Evolutionary conservation across 1,140 invertebrate genomes (phyloP).

Genomic region (Globodera rostochiensis): DNA sequence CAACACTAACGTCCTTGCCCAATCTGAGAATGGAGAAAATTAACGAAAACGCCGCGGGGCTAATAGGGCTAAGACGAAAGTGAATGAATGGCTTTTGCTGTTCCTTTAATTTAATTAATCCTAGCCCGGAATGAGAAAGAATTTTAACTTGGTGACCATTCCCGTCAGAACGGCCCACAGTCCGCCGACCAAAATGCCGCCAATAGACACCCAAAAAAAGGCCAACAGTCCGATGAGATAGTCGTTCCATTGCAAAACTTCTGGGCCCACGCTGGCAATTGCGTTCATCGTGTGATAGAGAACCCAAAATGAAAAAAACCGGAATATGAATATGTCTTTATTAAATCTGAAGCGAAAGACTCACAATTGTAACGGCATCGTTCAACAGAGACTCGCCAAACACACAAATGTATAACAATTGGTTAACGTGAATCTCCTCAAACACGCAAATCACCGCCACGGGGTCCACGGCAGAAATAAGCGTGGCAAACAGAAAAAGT

Average conservation of each 20-base stretch:
- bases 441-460: conserved; percentile 66
- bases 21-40: conserved; percentile 26
- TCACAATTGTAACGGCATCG: conserved; percentile 47
- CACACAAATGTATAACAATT: conserved; percentile 94
- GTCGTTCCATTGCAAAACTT: conserved; percentile 28
- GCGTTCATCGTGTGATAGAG: conserved; percentile 47
- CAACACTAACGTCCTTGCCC: conserved; percentile 29
- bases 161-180: conserved; percentile 89
- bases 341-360: conserved; percentile 3
- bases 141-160: conserved; percentile 43
- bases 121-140: not conserved
- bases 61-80: not conserved
- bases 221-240: conserved; percentile 69
- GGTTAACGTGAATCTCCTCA: conserved; percentile 69
- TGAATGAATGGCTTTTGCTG: conserved; percentile 8
- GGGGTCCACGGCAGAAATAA: conserved; percentile 98
- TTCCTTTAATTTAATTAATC: not conserved
- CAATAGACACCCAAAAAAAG: conserved; percentile 90
- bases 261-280: conserved; percentile 40
- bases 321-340: not conserved
- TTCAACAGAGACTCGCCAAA: conserved; percentile 78
- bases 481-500: conserved; percentile 86
- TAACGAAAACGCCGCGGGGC: not conserved
- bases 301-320: conserved; percentile 28
- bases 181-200: conserved; percentile 88